Conservation (phyloP, 1,140 invertebrate species). For the Listronotus oregonensis region DNA sequence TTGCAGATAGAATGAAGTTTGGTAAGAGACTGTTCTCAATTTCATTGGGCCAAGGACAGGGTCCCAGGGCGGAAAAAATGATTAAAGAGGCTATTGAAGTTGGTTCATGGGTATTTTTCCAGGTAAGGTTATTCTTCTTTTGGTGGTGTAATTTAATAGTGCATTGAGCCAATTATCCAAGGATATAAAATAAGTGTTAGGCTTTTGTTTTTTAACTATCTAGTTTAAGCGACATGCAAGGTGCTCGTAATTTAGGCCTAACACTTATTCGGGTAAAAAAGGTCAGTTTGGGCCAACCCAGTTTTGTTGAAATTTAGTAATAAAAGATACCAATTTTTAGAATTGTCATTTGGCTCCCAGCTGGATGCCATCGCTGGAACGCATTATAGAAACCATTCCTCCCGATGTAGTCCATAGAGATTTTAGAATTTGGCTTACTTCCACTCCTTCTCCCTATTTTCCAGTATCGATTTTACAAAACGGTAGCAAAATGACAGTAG, state of each 20-base stretch:
- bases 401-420: constrained; percentile 61
- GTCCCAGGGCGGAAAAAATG: constrained; percentile 67
- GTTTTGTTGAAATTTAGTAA: no score
- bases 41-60: constrained; percentile 76
- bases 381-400: constrained; percentile 62
- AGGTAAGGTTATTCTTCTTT: constrained; percentile 49
- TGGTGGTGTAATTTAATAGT: no score
- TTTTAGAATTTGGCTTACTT: constrained; percentile 77
- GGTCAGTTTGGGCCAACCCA: no score
- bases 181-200: no score
- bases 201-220: no score
- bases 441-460: constrained; percentile 68
- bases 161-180: no score
- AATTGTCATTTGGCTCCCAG: constrained; percentile 77
- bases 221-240: no score
- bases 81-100: constrained; percentile 64
- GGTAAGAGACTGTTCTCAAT: constrained; percentile 65
- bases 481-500: constrained; percentile 74
- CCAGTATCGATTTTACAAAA: constrained; percentile 74
- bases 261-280: no score
- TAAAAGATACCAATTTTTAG: constrained; percentile 50
- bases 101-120: constrained; percentile 71
- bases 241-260: no score
- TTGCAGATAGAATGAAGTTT: constrained; percentile 68
- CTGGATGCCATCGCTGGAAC: constrained; percentile 70